A percentile compares a stretch with the other conserved stretches of the same genome.
Conservation (phyloP, 1,140 invertebrate genomes). For the Batillaria attramentaria region DNA sequence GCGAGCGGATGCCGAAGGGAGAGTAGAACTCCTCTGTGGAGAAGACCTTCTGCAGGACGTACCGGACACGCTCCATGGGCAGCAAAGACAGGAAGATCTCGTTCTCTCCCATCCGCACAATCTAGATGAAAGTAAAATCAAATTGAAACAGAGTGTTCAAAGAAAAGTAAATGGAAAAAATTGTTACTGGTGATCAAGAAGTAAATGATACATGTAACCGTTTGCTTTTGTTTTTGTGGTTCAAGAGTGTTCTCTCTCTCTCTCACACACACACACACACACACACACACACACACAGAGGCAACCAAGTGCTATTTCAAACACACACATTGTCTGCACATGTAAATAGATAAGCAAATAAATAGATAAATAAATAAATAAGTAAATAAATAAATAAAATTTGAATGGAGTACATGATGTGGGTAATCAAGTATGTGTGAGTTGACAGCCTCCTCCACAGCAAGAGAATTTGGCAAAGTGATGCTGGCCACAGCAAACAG, state of each 20-base stretch:
- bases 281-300: too few species aligned
- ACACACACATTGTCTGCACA: too few species aligned
- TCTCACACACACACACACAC: too few species aligned
- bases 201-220: too few species aligned
- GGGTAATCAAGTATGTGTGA: neutral
- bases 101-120: slow-evolving; percentile 11
- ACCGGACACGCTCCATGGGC: slow-evolving; percentile 34
- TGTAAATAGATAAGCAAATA: too few species aligned
- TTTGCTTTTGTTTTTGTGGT: too few species aligned
- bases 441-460: neutral
- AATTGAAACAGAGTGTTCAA: neutral
- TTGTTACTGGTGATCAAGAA: too few species aligned
- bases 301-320: too few species aligned
- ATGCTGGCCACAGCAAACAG: slow-evolving; percentile 46
- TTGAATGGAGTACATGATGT: slow-evolving; percentile 19
- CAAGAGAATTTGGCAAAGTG: slow-evolving; percentile 9
- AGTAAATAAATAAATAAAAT: too few species aligned
- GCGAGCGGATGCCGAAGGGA: slow-evolving; percentile 67
- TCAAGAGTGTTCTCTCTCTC: too few species aligned
- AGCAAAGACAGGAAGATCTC: slow-evolving; percentile 46
- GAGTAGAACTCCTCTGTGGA: slow-evolving; percentile 65
- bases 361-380: too few species aligned
- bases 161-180: too few species aligned
- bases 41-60: slow-evolving; percentile 39
- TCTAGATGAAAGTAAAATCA: neutral